These are phyloP conservation scores for Hyposmocoma kahamanoa DNA, from an alignment of 1,140 invertebrate genomes.

Conservation along the genomic window DNA sequence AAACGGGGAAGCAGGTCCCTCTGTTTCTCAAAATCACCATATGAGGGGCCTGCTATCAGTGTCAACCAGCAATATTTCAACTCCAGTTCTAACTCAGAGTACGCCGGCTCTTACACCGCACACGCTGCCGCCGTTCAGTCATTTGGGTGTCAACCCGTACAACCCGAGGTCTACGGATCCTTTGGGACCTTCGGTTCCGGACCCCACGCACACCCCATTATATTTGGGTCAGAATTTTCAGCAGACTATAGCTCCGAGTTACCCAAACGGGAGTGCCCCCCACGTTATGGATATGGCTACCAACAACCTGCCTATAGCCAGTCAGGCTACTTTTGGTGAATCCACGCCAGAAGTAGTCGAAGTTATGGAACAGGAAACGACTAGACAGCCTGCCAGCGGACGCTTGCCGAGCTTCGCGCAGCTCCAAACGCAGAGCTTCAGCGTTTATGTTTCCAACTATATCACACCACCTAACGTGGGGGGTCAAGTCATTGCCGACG, in stretches of 20 bases:
- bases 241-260: conserved; percentile 75
- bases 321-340: conserved; percentile 83
- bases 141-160: conserved; percentile 72
- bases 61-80: conserved; percentile 75
- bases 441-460: conserved; percentile 72
- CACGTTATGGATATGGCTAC: conserved; percentile 85
- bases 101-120: conserved; percentile 75
- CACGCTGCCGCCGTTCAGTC: conserved; percentile 73
- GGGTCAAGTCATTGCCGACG: conserved; percentile 79
- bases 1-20: conserved; percentile 91
- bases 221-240: conserved; percentile 76
- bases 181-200: conserved; percentile 75
- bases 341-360: conserved; percentile 59
- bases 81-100: conserved; percentile 71
- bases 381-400: conserved; percentile 67
- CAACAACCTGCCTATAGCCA: conserved; percentile 78
- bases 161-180: conserved; percentile 71
- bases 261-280: conserved; percentile 88
- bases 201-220: conserved; percentile 75
- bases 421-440: conserved; percentile 75
- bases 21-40: conserved; percentile 80
- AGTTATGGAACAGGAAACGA: conserved; percentile 64
- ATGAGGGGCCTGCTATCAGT: conserved; percentile 88
- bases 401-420: conserved; percentile 79
- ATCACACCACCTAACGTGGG: conserved; percentile 79